Evolutionary conservation across 37 sponge, comb jelly and placozoan genomes (phyloP).

Genomic region (Hexactinellida sp.): DNA sequence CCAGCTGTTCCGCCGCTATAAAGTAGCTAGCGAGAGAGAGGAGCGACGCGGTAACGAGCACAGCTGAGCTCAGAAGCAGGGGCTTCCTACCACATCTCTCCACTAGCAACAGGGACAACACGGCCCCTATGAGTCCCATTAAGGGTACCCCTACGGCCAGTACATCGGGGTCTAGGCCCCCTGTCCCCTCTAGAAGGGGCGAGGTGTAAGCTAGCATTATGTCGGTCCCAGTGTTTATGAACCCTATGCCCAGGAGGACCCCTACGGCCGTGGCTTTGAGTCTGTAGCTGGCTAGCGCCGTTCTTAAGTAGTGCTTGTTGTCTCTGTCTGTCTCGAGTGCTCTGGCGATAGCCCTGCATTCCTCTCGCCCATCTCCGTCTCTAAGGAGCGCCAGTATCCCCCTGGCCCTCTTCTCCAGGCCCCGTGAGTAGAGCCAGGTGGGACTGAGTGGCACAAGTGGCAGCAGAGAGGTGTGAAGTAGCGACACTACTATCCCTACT

Average conservation of each 20-base stretch:
- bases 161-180: not conserved
- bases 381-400: not conserved
- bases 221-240: not conserved
- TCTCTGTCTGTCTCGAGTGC: too few species aligned
- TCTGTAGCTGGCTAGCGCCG: not conserved
- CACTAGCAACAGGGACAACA: not conserved
- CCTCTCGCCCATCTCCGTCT: not conserved
- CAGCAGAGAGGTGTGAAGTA: not conserved
- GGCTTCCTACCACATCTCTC: not conserved
- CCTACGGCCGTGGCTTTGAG: not conserved
- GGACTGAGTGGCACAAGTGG: not conserved
- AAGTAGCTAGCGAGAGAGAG: not conserved
- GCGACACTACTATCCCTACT: not conserved
- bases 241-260: not conserved
- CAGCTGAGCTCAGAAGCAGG: not conserved
- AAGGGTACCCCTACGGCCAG: not conserved
- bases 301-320: too few species aligned
- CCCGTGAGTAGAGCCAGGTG: not conserved
- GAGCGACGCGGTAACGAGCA: not conserved
- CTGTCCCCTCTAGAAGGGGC: not conserved
- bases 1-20: not conserved
- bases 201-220: not conserved
- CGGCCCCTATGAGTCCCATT: not conserved
- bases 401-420: not conserved
- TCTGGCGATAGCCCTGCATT: not conserved